phyloP scores from a whole-genome alignment of 2,888 invertebrate species.

The Mystacides longicornis region DNA sequence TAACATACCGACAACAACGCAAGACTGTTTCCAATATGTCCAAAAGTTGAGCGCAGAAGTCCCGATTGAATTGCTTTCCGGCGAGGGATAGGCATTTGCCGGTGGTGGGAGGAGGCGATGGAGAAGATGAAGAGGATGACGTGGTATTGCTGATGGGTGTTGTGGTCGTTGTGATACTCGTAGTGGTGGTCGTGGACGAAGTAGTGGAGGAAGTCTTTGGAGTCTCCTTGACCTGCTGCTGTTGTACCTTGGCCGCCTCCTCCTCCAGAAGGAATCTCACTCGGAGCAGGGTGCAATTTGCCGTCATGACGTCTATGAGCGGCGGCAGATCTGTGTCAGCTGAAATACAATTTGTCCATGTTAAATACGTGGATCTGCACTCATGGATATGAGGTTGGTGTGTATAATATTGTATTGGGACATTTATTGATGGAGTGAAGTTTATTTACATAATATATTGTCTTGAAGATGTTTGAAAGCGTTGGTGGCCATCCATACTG shows the following conservation, averaged over 20 bases:
- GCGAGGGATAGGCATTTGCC: slow-evolving; percentile 31
- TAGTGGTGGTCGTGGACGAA: not conserved
- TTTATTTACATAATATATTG: slow-evolving; percentile 36
- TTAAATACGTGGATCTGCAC: not conserved
- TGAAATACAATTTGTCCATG: no score
- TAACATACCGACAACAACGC: slow-evolving; percentile 48
- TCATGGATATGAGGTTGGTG: not conserved
- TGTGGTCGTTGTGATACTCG: not conserved
- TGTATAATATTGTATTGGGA: not conserved
- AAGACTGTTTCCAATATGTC: slow-evolving; percentile 58
- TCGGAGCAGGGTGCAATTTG: slow-evolving; percentile 70
- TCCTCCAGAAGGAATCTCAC: slow-evolving; percentile 56
- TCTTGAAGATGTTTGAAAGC: slow-evolving; percentile 44
- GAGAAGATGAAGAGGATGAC: not conserved
- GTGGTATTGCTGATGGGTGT: not conserved
- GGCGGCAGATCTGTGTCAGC: slow-evolving; percentile 53
- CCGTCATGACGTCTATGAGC: slow-evolving; percentile 63
- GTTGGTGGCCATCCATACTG: slow-evolving; percentile 44
- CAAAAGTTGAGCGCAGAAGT: slow-evolving; percentile 59
- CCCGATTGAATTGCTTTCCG: slow-evolving; percentile 44
- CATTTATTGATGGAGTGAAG: not conserved
- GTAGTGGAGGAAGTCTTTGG: slow-evolving; percentile 11
- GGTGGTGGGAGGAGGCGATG: slow-evolving; percentile 35
- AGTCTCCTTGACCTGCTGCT: slow-evolving; percentile 31
- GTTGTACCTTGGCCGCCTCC: slow-evolving; percentile 33